Evolutionary conservation across 35 echinoderm and acorn worm species (phyloP).

Genomic region (Lytechinus variegatus): DNA sequence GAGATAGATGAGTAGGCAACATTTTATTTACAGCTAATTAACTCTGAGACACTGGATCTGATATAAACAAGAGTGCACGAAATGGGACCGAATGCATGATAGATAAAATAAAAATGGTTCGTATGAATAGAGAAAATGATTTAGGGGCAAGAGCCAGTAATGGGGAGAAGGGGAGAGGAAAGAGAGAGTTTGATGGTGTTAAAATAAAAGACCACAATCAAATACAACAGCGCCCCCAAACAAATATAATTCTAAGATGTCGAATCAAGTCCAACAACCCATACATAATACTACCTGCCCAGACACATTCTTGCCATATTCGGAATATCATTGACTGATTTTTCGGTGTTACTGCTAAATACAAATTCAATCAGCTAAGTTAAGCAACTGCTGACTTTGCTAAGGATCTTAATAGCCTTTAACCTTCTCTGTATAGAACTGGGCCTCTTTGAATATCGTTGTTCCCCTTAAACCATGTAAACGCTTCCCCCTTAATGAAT

Average conservation of each 20-base stretch:
- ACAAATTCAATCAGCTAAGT: not conserved
- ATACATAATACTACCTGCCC: not conserved
- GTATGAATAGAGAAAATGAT: not conserved
- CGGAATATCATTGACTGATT: not conserved
- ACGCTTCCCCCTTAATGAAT: not conserved
- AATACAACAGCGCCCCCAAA: slow-evolving; percentile 9
- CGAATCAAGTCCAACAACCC: not conserved
- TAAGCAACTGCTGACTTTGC: not conserved
- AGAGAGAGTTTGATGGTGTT: not conserved
- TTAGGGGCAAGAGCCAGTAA: not conserved
- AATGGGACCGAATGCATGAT: not conserved
- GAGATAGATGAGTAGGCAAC: not conserved
- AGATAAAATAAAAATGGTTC: not conserved
- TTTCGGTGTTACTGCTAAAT: not conserved
- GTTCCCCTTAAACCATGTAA: not conserved
- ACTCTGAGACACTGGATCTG: no score
- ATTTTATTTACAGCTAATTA: no score
- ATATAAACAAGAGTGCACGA: not conserved
- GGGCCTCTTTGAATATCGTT: not conserved
- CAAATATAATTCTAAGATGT: not conserved
- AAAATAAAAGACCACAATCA: not conserved
- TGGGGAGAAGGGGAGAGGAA: not conserved
- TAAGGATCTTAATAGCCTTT: not conserved
- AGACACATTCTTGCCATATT: not conserved
- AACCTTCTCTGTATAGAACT: not conserved